Evolutionary conservation across 2,888 invertebrate genomes (phyloP), one percentile per base, ranked within the genome.

Genomic region (Lottia gigantea): DNA sequence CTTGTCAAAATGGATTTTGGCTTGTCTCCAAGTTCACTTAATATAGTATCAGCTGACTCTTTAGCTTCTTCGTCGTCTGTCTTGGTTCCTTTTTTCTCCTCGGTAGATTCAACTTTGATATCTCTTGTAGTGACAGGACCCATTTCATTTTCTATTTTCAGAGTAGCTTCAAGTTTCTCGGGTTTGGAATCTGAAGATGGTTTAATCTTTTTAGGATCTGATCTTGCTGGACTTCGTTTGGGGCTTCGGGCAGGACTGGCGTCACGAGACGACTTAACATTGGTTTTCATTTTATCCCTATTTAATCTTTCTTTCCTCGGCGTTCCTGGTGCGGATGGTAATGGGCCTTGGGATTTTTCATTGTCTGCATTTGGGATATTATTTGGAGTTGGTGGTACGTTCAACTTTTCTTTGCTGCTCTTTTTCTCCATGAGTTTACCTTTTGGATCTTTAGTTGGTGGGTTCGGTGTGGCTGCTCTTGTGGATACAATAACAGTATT

Each of bases 1-100:
- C 64, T 23, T 11, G 69, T 63, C 15, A 69, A 63, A n/a, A 69
- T 64, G 31, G 69, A 64, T 25, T 49, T 69, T 14, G 69, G 69
- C 16, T 69, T 69, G 49, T 31, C 55, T 55, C 55, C 55, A 19
- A 55, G 23, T 23, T 55, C 55, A 16, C 19, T 55, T 14, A 55
- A 23, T 19, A 55, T 55, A 14, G 19, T 55, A 55, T 55, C 55
- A 11, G 55, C 55, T 15, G 55, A 12, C 15, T 55, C 55, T 6
- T 55, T 55, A 23, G 55, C 55, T 23, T 55, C 55, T 55, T 55
- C 49, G 23, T 46, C n/a, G 14, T 69, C 69, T 1, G 45, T 61
- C 23, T 45, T 64, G 8, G n/a, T 46, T 55, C 55, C 69, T 25
- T 66, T 23, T 26, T 25, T 49, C 26, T 49, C 64, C 7, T 26